Conservation (phyloP, 23 tunicate species). For the Styela clava region DNA sequence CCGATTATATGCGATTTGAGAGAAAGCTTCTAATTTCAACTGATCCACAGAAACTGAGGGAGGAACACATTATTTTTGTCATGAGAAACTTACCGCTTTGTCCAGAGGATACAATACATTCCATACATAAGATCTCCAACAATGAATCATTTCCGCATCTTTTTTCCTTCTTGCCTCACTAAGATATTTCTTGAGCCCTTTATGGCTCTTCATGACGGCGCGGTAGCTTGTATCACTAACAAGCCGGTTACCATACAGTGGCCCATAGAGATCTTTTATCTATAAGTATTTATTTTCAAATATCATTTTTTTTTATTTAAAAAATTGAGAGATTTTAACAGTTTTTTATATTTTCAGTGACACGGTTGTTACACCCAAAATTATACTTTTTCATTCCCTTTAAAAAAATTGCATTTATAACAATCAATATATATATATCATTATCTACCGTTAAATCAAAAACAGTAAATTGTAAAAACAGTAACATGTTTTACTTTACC, state of each 20-base stretch:
- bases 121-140: constrained; percentile 62
- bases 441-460: no score
- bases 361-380: background rate
- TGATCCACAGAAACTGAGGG: no score
- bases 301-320: background rate
- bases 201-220: constrained; percentile 58
- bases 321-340: background rate
- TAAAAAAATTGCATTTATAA: background rate
- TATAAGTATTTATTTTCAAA: no score
- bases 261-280: constrained; percentile 74
- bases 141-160: constrained; percentile 65
- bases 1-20: no score
- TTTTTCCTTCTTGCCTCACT: constrained; percentile 50
- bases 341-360: background rate
- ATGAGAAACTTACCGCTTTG: constrained; percentile 47
- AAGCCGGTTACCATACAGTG: constrained; percentile 78
- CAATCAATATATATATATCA: background rate
- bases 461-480: no score
- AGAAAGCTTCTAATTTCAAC: no score
- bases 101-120: constrained; percentile 71
- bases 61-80: no score
- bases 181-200: constrained; percentile 43
- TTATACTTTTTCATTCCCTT: background rate
- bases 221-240: constrained; percentile 47
- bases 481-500: no score